Percentiles rank a stretch among this genome's conserved stretches.
phyloP scores from a whole-genome alignment of 2,797 vertebrate species.

The Netta rufina region DNA sequence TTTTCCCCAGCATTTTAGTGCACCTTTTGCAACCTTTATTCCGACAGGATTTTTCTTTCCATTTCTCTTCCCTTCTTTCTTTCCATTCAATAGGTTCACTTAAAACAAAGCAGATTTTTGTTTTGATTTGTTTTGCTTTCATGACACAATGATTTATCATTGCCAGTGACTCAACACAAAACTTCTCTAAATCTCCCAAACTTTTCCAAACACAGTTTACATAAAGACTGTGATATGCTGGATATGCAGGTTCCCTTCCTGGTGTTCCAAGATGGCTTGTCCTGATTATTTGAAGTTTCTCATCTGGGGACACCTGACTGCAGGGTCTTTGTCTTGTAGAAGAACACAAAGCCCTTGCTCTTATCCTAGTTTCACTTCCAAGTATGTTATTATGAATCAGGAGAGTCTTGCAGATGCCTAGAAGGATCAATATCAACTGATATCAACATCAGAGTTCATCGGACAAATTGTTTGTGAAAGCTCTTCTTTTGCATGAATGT shows the following conservation, averaged over 20 bases:
- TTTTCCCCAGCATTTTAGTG: neutral
- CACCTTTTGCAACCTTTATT: neutral
- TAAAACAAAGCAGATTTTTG: neutral
- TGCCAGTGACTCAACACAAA: neutral
- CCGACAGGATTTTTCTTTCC: neutral
- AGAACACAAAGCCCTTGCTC: neutral
- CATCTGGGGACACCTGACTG: neutral
- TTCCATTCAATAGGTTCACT: neutral
- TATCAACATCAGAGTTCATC: neutral
- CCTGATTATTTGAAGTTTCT: neutral
- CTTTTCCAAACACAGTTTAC: neutral
- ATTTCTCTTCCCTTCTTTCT: neutral
- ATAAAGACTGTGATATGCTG: neutral
- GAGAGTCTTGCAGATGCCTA: neutral
- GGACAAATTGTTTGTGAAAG: neutral
- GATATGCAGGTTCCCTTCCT: neutral
- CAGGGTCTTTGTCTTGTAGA: neutral
- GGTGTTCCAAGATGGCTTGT: neutral
- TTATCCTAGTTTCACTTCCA: neutral
- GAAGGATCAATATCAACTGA: neutral
- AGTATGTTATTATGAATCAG: neutral
- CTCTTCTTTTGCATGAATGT: neutral
- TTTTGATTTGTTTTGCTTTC: neutral
- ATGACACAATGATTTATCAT: neutral
- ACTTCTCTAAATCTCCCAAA: neutral